Base-by-base conservation (phyloP, 2,888 invertebrate genomes). In the Steinernema scapterisci region DNA sequence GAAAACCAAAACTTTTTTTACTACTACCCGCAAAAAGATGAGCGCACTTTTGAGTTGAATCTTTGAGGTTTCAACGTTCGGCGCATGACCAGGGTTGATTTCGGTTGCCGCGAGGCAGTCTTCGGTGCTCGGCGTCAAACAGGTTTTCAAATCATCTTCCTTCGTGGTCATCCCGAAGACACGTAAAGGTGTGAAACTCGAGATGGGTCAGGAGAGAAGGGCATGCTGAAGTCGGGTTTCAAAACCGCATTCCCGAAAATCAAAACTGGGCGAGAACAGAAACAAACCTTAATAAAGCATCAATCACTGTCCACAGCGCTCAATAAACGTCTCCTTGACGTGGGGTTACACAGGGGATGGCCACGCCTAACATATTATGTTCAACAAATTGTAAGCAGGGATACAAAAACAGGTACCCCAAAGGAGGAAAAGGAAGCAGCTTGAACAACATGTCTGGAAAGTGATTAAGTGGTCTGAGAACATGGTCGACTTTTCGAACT, bases 141-240 rank as follows among this genome's bases (percentile, higher is more conserved):
- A 25, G 63, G 63, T 63, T 63, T 38, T 25, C 16, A 6, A 6
- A 13, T 31, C 2, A 25, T 16, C 7, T 16, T 21, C 13, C n/a
- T 19, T 6, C 31, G 63, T n/a, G 63, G 63, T 63, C 63, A 63
- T 31, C 38, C 27, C 63, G 63, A 63, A 63, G 19, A 25, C 25
- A 16, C 63, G 19, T 25, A 38, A 38, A 38, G 25, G 25, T 23
- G 54, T 13, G 23, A 54, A 25, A 19, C 54, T 13, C 63, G 16
- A 25, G n/a, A 48, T 13, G 13, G 19, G 48, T 48, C 48, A n/a
- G 48, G 9, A 9, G 38, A 38, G 38, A 9, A 9, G 38, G 38
- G 9, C 38, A 9, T 9, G 3, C 5, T 38, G 38, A 38, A 6
- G 38, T 3, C 1, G 31, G 16, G 27, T 16, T 63, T 63, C 25